phyloP scores from a whole-genome alignment of 1,140 invertebrate species.

The Arctopsyche grandis region DNA sequence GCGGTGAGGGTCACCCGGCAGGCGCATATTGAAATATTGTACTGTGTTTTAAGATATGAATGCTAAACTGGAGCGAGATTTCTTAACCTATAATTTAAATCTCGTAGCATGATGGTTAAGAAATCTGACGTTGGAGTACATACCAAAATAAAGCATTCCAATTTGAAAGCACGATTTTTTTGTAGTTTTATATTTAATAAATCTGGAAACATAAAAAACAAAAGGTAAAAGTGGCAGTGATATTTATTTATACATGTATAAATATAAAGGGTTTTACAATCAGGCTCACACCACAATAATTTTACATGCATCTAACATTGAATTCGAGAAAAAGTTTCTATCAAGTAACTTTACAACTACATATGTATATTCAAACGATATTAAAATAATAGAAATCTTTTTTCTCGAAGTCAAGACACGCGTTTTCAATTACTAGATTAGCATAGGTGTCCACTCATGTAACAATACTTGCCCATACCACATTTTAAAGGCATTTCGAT shows the following conservation, averaged over 20 bases:
- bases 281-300: conserved; percentile 53
- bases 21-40: no score
- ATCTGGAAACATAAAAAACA: neutral
- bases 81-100: no score
- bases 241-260: conserved; percentile 54
- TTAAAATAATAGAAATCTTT: conserved; percentile 5
- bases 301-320: conserved; percentile 47
- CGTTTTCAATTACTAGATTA: conserved; percentile 35
- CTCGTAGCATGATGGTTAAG: no score
- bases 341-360: conserved; percentile 6
- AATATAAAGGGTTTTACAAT: conserved; percentile 53
- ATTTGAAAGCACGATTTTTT: no score
- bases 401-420: conserved; percentile 47
- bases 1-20: no score
- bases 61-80: no score
- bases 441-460: conserved; percentile 40
- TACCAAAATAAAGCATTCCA: no score
- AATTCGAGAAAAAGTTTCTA: conserved; percentile 40
- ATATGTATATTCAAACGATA: neutral
- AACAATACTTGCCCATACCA: conserved; percentile 42
- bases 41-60: no score
- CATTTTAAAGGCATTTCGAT: conserved; percentile 52
- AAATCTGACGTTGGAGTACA: no score
- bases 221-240: conserved; percentile 51
- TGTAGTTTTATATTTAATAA: no score